These are phyloP conservation scores for Clinocottus analis DNA, from an alignment of 2,113 vertebrate genomes.

Conservation along the genomic window DNA sequence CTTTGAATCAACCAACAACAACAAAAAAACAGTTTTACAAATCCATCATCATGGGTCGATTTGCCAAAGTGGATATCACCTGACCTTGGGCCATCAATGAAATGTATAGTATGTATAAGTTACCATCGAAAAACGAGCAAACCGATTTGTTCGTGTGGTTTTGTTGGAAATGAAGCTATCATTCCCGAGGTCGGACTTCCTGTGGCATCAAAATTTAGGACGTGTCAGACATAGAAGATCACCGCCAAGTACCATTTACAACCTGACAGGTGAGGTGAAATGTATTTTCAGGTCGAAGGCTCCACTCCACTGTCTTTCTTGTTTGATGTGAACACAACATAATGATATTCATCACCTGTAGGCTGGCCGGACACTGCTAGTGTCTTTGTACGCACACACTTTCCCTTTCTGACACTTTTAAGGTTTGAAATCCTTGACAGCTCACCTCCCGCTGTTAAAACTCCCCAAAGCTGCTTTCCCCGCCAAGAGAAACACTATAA, in stretches of 20 bases:
- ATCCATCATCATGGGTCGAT: not conserved
- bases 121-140: not conserved
- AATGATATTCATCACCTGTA: constrained; percentile 47
- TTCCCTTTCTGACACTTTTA: constrained; percentile 33
- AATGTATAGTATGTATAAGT: not conserved
- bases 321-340: constrained; percentile 38
- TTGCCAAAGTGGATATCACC: not conserved
- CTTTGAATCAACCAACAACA: not conserved
- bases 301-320: constrained; percentile 12
- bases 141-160: not conserved
- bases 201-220: not conserved
- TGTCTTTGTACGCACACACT: constrained; percentile 29
- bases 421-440: constrained; percentile 61
- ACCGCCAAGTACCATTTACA: constrained; percentile 25
- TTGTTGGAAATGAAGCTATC: not conserved
- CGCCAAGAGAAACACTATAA: constrained; percentile 56
- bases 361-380: constrained; percentile 22
- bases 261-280: constrained; percentile 18
- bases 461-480: constrained; percentile 59
- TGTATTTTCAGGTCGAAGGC: constrained; percentile 25
- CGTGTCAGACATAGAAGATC: not conserved
- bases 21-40: not conserved
- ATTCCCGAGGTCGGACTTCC: not conserved
- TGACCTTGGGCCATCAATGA: not conserved
- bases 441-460: constrained; percentile 64